Base-by-base conservation (phyloP, 2,888 invertebrate species). In the Pharmacophagus antenor region DNA sequence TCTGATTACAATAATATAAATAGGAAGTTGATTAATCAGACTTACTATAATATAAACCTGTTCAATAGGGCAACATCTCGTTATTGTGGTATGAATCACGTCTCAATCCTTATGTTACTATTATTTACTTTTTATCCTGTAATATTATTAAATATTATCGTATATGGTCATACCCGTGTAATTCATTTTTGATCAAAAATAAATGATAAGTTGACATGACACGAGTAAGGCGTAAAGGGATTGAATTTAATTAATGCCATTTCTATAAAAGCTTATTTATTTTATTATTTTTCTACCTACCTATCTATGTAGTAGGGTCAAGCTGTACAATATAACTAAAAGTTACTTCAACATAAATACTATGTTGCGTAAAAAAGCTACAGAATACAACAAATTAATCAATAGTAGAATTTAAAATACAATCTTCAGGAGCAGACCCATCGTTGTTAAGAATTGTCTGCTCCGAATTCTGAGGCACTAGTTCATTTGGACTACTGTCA, bases 261-360 rank as follows among this genome's bases (percentile, higher is more conserved):
- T 18, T 1, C 65, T 63, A 54, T 67, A 65, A 62, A 53, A 55
- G 65, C 42, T 58, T 48, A 44, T 31, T 55, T 7, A 48, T 37
- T 58, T 52, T 61, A 54, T 61, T 61, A 54, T 47, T 61, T 62
- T 20, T 18, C 51, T 61, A 53, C 37, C 56, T 63, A 60, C 41
- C 51, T 63, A 65, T 23, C 47, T 62, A 63, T 49, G 49, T 22
- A 62, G 49, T 59, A 61, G 20, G n/a, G 37, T 42, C 47, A 18
- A 59, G 61, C 58, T 63, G 62, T 64, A 63, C 61, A 63, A 41
- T 52, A 37, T 62, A 65, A 61, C 57, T 46, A 59, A 56, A 37
- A 25, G 18, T 47, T 52, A 22, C 12, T 10, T 23, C 52, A 61
- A 61, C 10, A 21, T 56, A 60, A 60, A 23, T 31, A 47, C 17